phyloP scores from a whole-genome alignment of 2,113 vertebrate genomes.

The Poicephalus gulielmi region DNA sequence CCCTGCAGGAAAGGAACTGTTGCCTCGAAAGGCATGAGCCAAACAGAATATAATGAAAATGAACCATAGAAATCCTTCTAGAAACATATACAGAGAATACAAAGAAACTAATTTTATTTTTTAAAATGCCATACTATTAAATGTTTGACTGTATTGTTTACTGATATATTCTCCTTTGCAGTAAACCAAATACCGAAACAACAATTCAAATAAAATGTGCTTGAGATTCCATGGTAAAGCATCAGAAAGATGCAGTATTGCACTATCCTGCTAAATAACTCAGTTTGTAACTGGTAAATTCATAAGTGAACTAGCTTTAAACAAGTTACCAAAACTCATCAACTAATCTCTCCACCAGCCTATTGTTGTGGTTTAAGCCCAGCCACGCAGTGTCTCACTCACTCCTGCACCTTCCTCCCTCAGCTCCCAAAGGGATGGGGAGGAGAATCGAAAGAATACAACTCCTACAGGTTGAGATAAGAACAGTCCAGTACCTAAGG shows the following conservation, averaged over 20 bases:
- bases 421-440: no score
- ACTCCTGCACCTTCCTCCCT: no score
- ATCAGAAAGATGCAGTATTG: not conserved
- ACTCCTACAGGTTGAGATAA: no score
- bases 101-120: not conserved
- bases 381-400: no score
- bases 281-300: not conserved
- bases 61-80: constrained; percentile 11
- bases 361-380: no score
- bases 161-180: not conserved
- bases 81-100: not conserved
- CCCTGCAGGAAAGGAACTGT: constrained; percentile 58
- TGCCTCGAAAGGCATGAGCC: constrained; percentile 33
- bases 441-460: no score
- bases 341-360: not conserved
- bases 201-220: not conserved
- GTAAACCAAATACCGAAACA: not conserved
- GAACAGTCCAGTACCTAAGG: no score
- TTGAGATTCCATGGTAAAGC: not conserved
- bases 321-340: not conserved
- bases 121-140: not conserved
- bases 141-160: not conserved
- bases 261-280: not conserved
- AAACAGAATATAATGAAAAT: constrained; percentile 50
- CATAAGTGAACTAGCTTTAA: not conserved